These are phyloP conservation scores for Falco berigora DNA, from an alignment of 2,797 vertebrate genomes.

Conservation along the genomic window DNA sequence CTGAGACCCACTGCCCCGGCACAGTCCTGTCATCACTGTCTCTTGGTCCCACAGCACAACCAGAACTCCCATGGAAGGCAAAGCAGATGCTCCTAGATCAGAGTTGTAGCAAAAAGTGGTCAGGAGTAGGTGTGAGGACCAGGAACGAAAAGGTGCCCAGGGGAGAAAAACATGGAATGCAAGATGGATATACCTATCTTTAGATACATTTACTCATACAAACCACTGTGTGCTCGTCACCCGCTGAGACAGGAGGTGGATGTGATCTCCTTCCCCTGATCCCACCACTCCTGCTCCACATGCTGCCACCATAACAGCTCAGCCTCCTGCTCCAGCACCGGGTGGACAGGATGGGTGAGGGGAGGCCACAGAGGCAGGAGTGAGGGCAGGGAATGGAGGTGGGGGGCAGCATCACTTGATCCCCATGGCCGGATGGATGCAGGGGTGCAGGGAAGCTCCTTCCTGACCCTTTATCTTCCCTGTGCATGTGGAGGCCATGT, in stretches of 20 bases:
- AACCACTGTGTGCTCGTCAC: not conserved
- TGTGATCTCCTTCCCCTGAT: not conserved
- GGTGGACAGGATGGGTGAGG: not conserved
- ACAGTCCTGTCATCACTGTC: too few species aligned
- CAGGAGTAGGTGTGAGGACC: not conserved
- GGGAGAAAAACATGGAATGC: not conserved
- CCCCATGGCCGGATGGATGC: fast-evolving
- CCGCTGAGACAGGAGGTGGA: not conserved
- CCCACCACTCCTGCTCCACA: not conserved
- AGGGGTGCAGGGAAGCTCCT: not conserved
- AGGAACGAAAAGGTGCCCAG: not conserved
- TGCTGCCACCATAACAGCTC: fast-evolving
- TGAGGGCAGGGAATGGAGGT: fast-evolving
- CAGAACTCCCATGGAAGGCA: not conserved
- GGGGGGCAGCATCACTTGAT: not conserved
- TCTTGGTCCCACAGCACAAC: not conserved
- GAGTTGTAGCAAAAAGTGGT: not conserved
- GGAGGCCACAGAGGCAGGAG: not conserved
- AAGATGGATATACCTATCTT: not conserved
- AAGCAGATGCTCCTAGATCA: not conserved
- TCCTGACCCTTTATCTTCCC: not conserved
- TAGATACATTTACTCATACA: not conserved
- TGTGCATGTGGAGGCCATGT: fast-evolving
- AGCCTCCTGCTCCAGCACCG: not conserved
- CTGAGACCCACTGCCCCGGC: not conserved